Percentiles rank a stretch among this genome's conserved stretches.
Evolutionary conservation across 2,113 vertebrate genomes (phyloP).

Genomic region (Corythoichthys intestinalis): DNA sequence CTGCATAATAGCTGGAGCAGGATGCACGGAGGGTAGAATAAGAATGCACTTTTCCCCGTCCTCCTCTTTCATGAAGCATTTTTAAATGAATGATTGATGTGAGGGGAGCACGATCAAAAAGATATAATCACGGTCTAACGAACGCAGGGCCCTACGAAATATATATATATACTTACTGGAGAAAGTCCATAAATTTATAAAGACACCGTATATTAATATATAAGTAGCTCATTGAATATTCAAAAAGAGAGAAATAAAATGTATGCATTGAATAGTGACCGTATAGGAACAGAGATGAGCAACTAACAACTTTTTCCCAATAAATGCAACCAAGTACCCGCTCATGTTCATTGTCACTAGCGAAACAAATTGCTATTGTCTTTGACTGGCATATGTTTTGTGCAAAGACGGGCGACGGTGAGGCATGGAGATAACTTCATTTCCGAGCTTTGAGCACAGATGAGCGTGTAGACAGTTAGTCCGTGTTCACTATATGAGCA

Average conservation of each 20-base stretch:
- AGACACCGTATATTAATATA: slow-evolving; percentile 63
- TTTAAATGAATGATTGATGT: slow-evolving; percentile 82
- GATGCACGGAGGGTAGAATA: slow-evolving; percentile 72
- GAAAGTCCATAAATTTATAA: slow-evolving; percentile 65
- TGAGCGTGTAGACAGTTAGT: slow-evolving; percentile 53
- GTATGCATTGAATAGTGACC: slow-evolving; percentile 15
- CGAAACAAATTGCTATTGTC: slow-evolving; percentile 57
- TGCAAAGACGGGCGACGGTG: slow-evolving; percentile 28
- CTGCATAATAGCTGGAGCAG: slow-evolving; percentile 74
- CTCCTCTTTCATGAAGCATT: slow-evolving; percentile 52
- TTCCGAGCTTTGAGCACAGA: slow-evolving; percentile 61
- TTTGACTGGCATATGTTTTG: slow-evolving; percentile 61
- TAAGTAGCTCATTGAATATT: slow-evolving; percentile 61
- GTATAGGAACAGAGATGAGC: slow-evolving; percentile 1
- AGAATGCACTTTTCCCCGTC: slow-evolving; percentile 59
- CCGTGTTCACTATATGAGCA: slow-evolving; percentile 66
- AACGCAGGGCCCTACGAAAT: slow-evolving; percentile 57
- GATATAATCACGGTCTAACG: slow-evolving; percentile 71
- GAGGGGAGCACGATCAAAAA: slow-evolving; percentile 67
- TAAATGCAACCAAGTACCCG: slow-evolving; percentile 41
- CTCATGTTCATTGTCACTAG: slow-evolving; percentile 55
- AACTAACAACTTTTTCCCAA: slow-evolving; percentile 12
- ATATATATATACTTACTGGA: slow-evolving; percentile 60
- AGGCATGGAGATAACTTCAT: slow-evolving; percentile 55
- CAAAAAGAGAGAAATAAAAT: slow-evolving; percentile 45